phyloP scores from a whole-genome alignment of 2,797 vertebrate genomes.

The Aratinga solstitialis region DNA sequence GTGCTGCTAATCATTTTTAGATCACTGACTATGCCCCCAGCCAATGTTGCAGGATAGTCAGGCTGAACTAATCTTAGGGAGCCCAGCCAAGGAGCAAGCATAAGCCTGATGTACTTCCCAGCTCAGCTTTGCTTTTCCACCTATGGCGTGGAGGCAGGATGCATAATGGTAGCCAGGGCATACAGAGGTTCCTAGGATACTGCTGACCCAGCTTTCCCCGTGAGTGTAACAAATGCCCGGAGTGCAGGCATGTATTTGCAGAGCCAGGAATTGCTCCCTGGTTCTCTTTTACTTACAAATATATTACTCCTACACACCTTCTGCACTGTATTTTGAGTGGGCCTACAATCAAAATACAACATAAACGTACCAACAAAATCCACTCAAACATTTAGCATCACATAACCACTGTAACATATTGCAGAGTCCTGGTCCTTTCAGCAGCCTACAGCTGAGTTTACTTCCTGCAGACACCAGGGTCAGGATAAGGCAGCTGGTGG shows the following conservation, averaged over 20 bases:
- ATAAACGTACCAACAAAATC: neutral
- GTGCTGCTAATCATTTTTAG: neutral
- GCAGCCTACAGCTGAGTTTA: neutral
- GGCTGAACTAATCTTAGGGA: neutral
- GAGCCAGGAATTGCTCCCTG: neutral
- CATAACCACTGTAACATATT: neutral
- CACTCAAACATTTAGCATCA: neutral
- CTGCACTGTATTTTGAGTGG: neutral
- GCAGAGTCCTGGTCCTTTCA: neutral
- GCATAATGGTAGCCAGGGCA: neutral
- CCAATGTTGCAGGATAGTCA: neutral
- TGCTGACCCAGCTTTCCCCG: neutral
- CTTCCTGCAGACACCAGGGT: neutral
- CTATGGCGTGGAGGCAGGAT: neutral
- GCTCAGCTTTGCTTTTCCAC: neutral
- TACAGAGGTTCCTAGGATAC: accelerated
- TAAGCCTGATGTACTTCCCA: neutral
- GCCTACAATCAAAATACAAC: neutral
- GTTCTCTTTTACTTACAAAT: neutral
- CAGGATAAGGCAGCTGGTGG: neutral
- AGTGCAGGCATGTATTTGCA: neutral
- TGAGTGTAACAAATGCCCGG: neutral
- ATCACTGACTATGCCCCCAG: neutral
- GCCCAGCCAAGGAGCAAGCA: neutral
- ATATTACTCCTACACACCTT: neutral